Evolutionary conservation across 1,140 invertebrate genomes (phyloP).

Genomic region (Lepeophtheirus salmonis): DNA sequence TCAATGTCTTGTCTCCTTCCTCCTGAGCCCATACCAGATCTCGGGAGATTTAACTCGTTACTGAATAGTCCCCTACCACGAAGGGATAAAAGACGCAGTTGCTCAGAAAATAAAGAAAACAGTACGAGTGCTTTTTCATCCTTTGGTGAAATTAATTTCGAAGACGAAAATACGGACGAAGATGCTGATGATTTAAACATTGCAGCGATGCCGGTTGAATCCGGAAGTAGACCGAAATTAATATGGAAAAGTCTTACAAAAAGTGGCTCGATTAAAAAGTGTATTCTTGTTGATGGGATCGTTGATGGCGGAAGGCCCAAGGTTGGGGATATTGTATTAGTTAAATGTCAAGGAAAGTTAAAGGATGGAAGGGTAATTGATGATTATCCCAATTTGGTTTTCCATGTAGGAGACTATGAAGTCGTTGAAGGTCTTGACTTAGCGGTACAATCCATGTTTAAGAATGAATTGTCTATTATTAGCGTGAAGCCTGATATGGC

Average conservation of each 20-base stretch:
- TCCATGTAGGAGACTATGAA: slow-evolving; percentile 9
- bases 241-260: slow-evolving; percentile 12
- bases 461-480: slow-evolving; percentile 11
- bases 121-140: too few species aligned
- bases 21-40: too few species aligned
- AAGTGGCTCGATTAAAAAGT: slow-evolving; percentile 12
- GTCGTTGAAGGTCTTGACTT: slow-evolving; percentile 7
- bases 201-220: too few species aligned
- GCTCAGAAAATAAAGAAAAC: too few species aligned
- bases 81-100: too few species aligned
- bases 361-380: slow-evolving; percentile 14
- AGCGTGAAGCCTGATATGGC: slow-evolving; percentile 9
- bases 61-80: too few species aligned
- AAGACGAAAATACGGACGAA: too few species aligned
- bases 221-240: neutral
- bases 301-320: slow-evolving; percentile 3
- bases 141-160: too few species aligned
- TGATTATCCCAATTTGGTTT: slow-evolving; percentile 12
- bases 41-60: too few species aligned
- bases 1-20: too few species aligned
- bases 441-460: slow-evolving; percentile 9
- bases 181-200: too few species aligned
- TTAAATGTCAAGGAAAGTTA: slow-evolving; percentile 16
- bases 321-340: slow-evolving; percentile 9
- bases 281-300: slow-evolving; percentile 13